A percentile compares a stretch with the other conserved stretches of the same genome.
These are phyloP conservation scores for Lepus timidus DNA, from an alignment of 2,113 vertebrate genomes.

Conservation along the genomic window DNA sequence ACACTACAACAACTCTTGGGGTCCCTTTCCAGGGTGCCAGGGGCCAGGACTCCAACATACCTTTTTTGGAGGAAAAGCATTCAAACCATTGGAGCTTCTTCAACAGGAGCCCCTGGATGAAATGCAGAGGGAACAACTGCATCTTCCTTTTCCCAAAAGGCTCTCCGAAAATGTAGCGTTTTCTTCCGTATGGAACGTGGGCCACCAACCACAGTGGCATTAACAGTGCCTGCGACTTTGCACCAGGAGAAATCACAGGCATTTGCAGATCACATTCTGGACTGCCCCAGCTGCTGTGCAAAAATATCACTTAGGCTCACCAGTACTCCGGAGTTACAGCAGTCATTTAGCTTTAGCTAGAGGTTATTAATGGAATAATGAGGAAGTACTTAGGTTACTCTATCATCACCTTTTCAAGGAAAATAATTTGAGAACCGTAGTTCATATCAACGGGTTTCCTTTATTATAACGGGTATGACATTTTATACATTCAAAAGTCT, in stretches of 20 bases:
- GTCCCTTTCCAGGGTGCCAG: neutral
- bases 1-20: neutral
- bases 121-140: neutral
- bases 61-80: neutral
- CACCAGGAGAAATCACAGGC: neutral
- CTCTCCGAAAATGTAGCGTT: neutral
- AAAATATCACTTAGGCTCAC: neutral
- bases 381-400: neutral
- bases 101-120: neutral
- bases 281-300: neutral
- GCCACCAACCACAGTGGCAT: neutral
- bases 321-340: neutral
- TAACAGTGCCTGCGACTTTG: neutral
- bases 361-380: neutral
- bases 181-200: neutral
- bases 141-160: neutral
- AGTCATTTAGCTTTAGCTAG: neutral
- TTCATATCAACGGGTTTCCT: neutral
- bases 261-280: neutral
- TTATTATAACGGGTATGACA: neutral
- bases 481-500: neutral
- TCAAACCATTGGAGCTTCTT: neutral
- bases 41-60: neutral
- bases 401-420: neutral
- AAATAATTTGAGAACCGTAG: constrained; percentile 20